These are phyloP conservation scores for Montipora cactus DNA, from an alignment of 64 coral and sea anemone species.

Conservation along the genomic window DNA sequence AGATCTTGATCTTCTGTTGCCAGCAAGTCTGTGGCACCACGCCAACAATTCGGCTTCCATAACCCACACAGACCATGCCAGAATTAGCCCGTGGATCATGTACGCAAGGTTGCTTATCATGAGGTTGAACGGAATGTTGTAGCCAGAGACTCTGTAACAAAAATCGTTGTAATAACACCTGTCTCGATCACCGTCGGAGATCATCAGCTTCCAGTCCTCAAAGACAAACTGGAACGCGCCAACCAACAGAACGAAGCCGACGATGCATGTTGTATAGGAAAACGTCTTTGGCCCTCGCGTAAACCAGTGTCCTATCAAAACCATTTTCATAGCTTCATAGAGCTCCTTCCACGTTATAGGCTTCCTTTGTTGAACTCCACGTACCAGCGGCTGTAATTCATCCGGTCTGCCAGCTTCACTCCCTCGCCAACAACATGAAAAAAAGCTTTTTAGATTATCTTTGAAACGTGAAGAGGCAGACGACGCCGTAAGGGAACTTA, in stretches of 20 bases:
- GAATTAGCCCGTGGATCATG: slow-evolving; percentile 78
- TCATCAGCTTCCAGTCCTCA: slow-evolving; percentile 49
- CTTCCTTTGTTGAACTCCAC: not conserved
- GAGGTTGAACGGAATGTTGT: slow-evolving; percentile 84
- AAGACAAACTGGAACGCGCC: slow-evolving; percentile 76
- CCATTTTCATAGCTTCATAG: slow-evolving; percentile 12
- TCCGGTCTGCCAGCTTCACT: not conserved
- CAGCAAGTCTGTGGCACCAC: slow-evolving; percentile 11
- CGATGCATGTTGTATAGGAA: slow-evolving; percentile 74
- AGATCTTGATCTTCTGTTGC: not conserved
- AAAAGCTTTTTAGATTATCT: slow-evolving; percentile 33
- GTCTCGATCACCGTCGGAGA: slow-evolving; percentile 30
- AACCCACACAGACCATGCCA: slow-evolving; percentile 76
- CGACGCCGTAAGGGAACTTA: not conserved
- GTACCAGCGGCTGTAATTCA: slow-evolving; percentile 29
- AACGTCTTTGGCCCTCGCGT: slow-evolving; percentile 49
- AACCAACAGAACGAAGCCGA: slow-evolving; percentile 67
- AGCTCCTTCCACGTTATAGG: slow-evolving; percentile 12
- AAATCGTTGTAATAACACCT: slow-evolving; percentile 58
- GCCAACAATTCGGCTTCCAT: slow-evolving; percentile 71
- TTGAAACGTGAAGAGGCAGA: not conserved
- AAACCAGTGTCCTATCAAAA: slow-evolving; percentile 69
- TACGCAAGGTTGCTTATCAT: slow-evolving; percentile 90
- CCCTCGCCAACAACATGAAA: slow-evolving; percentile 11
- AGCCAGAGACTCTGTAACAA: slow-evolving; percentile 67